Percentiles rank a stretch among this genome's conserved stretches.
phyloP scores from a whole-genome alignment of 2,797 vertebrate species.

The Tachyglossus aculeatus region DNA sequence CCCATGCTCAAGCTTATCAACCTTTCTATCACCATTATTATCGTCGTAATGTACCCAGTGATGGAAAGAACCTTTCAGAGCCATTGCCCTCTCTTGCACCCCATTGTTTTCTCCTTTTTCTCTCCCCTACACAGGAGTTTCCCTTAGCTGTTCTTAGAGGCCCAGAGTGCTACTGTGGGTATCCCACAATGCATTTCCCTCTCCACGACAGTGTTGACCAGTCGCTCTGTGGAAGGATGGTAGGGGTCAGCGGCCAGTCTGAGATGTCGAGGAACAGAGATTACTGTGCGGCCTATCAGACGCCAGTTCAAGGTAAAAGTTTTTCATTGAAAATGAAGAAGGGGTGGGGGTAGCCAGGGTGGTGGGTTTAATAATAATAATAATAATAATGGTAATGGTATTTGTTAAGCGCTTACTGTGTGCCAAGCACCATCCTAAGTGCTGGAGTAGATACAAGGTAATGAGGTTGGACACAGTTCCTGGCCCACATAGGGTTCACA shows the following conservation, averaged over 20 bases:
- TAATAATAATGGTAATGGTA: no score
- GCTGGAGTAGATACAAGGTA: no score
- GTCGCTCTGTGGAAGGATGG: constrained; percentile 66
- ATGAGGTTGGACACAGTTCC: no score
- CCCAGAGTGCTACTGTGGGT: constrained; percentile 87
- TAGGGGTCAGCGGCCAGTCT: constrained; percentile 37
- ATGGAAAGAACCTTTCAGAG: no score
- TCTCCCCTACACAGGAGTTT: constrained; percentile 82
- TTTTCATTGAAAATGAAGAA: no score
- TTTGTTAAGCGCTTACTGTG: no score
- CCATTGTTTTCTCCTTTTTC: not conserved
- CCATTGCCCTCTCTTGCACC: not conserved
- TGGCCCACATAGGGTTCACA: no score
- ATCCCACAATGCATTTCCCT: constrained; percentile 79
- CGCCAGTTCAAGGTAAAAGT: constrained; percentile 88
- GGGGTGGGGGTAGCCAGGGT: not conserved
- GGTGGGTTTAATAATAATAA: no score
- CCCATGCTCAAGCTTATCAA: no score
- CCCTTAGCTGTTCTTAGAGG: constrained; percentile 85
- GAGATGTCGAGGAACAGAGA: constrained; percentile 22
- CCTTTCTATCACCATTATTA: no score
- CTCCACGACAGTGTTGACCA: constrained; percentile 70
- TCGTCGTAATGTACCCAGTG: no score
- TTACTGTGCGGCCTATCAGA: constrained; percentile 90
- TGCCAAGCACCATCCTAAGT: no score